Conservation (phyloP, 2,797 vertebrate genomes). For the Melanotaenia pygmaea region DNA sequence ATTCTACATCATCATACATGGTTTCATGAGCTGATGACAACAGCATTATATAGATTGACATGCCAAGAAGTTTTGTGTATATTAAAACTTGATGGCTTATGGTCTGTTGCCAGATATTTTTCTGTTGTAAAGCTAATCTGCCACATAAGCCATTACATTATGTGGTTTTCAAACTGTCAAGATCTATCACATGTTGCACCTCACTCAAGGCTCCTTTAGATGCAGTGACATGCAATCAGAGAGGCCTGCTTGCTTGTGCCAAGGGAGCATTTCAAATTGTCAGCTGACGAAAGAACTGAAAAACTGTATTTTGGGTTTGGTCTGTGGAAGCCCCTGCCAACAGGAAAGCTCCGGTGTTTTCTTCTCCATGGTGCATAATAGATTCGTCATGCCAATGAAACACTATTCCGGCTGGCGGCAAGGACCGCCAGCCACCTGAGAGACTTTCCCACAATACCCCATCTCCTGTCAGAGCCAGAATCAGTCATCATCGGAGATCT, state of each 20-base stretch:
- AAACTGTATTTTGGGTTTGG: constrained; percentile 74
- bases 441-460: constrained; percentile 70
- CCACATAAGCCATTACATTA: constrained; percentile 69
- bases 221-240: constrained; percentile 75
- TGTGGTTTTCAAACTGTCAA: constrained; percentile 58
- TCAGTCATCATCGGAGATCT: constrained; percentile 56
- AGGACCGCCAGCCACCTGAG: constrained; percentile 69
- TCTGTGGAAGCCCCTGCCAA: constrained; percentile 59
- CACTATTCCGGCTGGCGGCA: constrained; percentile 69
- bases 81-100: constrained; percentile 65
- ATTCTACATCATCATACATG: constrained; percentile 56
- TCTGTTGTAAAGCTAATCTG: constrained; percentile 57
- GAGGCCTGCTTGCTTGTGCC: constrained; percentile 60
- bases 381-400: constrained; percentile 85
- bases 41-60: constrained; percentile 49
- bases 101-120: constrained; percentile 56
- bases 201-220: constrained; percentile 53
- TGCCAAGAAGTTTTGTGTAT: constrained; percentile 43
- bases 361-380: constrained; percentile 78
- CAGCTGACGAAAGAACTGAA: constrained; percentile 81
- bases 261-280: constrained; percentile 70
- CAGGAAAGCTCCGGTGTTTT: constrained; percentile 79
- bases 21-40: constrained; percentile 41
- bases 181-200: constrained; percentile 61
- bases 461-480: constrained; percentile 53